Conservation (phyloP, 64 coral and sea anemone species). For the Platygyra sinensis region DNA sequence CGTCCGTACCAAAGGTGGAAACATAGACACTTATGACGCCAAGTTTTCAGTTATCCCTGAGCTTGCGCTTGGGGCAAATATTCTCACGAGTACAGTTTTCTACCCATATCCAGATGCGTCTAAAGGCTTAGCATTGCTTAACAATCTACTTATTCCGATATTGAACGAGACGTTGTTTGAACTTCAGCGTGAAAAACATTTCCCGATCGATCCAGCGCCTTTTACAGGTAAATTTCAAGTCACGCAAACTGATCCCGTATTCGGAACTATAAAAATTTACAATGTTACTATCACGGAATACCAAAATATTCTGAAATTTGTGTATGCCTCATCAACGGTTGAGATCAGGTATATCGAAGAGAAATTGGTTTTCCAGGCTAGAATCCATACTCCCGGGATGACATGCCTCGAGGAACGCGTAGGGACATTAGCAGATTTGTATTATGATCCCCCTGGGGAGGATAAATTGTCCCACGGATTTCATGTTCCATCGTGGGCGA, state of each 20-base stretch:
- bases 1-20: background rate
- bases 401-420: background rate
- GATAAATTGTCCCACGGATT: constrained; percentile 35
- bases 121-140: background rate
- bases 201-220: constrained; percentile 42
- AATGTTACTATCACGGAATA: background rate
- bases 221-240: constrained; percentile 45
- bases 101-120: background rate
- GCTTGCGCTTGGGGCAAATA: background rate
- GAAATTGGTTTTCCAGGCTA: constrained; percentile 44
- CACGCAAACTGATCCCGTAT: background rate
- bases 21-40: background rate
- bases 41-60: background rate
- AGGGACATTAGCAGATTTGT: constrained; percentile 5
- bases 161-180: constrained; percentile 64
- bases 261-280: background rate
- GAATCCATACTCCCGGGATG: background rate
- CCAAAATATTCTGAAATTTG: constrained; percentile 11
- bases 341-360: constrained; percentile 36
- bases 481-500: background rate
- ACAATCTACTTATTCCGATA: constrained; percentile 1
- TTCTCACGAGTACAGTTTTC: constrained; percentile 3
- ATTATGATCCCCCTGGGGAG: constrained; percentile 35
- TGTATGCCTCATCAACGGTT: background rate
- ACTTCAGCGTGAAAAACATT: background rate